Evolutionary conservation across 2,113 vertebrate genomes (phyloP), one percentile per base, ranked within the genome.

Genomic region (Hirundichthys speculiger): DNA sequence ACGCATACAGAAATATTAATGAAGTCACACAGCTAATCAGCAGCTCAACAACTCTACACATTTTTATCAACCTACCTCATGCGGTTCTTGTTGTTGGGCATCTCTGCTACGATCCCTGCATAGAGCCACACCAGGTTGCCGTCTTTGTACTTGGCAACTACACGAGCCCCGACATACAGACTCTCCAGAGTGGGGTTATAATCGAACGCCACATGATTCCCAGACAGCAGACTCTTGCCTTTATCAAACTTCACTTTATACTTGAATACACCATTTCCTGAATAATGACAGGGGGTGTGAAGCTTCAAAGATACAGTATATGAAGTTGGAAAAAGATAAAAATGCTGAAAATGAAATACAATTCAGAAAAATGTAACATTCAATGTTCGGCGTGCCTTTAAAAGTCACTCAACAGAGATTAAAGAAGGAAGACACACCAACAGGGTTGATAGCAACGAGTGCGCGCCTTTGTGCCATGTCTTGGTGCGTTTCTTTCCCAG

Each of bases 241-340:
- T 99, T 98, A 51, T 99, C 98, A 67, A 99, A 99, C 60, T 98
- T 99, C 63, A 99, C 97, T 77, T 99, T 99, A 88, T 95, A 99
- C 34, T 99, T 99, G 65, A 77, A 84, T 1, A 71, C 46, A 40
- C 93, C 93, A 0, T 90, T 93, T 8, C 93, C 96, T 98, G 70
- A 16, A 74, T 2, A 30, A 5, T 47, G 16, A 67, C 11, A 82
- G 7, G 57, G 19, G 2, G 10, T 0, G 12, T 25, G 30, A 6
- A 13, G 34, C 12, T 54, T 69, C 27, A 78, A 47, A 61, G 11
- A 47, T 1, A 34, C 22, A 56, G 7, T 11, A 59, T 6, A 55
- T 40, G 2, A 50, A 21, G 10, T 7, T 22, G 4, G 11, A n/a
- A n/a, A 24, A 24, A 42, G 10, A 18, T 15, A 0, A 61, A 61